These are phyloP conservation scores for Pardalotus punctatus DNA, from an alignment of 2,113 vertebrate genomes.

Conservation along the genomic window DNA sequence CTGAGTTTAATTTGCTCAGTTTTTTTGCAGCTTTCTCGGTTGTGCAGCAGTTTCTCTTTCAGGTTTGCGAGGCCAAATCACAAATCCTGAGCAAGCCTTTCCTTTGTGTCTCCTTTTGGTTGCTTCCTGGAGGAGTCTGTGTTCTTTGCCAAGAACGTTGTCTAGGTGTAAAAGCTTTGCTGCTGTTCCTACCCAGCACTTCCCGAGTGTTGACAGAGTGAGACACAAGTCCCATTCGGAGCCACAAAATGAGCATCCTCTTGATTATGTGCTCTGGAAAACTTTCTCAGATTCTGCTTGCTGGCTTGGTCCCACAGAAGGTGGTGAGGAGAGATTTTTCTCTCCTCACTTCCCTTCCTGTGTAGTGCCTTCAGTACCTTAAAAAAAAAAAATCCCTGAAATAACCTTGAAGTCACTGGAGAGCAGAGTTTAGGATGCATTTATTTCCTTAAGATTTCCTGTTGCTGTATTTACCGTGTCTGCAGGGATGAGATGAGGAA, in stretches of 20 bases:
- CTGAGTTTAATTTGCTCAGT: neutral
- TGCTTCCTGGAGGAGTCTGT: neutral
- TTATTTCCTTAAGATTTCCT: neutral
- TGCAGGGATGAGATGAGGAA: neutral
- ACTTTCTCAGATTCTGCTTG: neutral
- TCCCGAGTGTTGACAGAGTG: conserved; percentile 18
- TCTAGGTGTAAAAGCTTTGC: conserved; percentile 37
- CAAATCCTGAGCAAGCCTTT: neutral
- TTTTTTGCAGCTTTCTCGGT: neutral
- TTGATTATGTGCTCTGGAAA: neutral
- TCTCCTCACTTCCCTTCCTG: too few relatives aligned
- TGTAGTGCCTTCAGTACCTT: neutral
- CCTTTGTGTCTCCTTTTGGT: neutral
- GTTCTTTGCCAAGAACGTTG: neutral
- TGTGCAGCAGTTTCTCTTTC: neutral
- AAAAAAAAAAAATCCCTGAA: neutral
- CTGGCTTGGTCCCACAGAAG: neutral
- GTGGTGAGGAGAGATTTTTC: neutral
- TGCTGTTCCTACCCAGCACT: neutral
- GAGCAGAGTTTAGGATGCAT: neutral
- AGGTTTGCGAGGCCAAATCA: neutral
- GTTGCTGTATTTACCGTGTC: neutral
- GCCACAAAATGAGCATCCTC: conserved; percentile 7
- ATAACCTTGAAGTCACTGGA: neutral
- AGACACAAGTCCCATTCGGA: neutral